phyloP scores from a whole-genome alignment of 35 echinoderm and acorn worm genomes.

The Anneissia japonica region DNA sequence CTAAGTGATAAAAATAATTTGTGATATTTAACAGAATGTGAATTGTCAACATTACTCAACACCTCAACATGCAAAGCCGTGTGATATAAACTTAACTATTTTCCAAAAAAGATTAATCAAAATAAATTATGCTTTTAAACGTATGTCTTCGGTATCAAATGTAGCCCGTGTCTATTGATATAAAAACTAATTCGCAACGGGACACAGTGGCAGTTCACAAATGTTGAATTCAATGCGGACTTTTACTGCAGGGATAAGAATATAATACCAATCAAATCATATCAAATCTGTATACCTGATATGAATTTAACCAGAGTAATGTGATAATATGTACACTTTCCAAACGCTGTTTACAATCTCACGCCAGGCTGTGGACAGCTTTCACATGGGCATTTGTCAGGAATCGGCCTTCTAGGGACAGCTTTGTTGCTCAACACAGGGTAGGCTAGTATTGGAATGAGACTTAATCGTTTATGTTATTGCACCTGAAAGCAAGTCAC shows the following conservation, averaged over 20 bases:
- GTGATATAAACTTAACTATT: too few relatives aligned
- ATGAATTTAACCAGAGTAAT: neutral
- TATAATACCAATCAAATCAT: neutral
- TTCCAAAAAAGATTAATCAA: too few relatives aligned
- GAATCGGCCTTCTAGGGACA: neutral
- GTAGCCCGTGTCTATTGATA: too few relatives aligned
- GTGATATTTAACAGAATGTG: too few relatives aligned
- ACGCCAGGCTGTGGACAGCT: neutral
- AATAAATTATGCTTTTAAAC: too few relatives aligned
- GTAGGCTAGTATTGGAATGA: neutral
- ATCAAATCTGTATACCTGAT: neutral
- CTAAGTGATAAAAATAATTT: too few relatives aligned
- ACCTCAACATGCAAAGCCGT: too few relatives aligned
- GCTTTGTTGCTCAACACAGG: neutral
- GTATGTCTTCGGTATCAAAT: too few relatives aligned
- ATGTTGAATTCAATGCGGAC: too few relatives aligned
- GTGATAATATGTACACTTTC: neutral
- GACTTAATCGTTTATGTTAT: neutral
- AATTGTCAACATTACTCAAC: too few relatives aligned
- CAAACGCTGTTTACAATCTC: neutral
- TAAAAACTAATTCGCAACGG: too few relatives aligned
- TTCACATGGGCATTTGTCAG: neutral
- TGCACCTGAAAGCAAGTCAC: neutral
- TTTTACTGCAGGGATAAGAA: neutral
- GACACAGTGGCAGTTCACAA: too few relatives aligned